Conservation (phyloP, 1,140 invertebrate species). For the Aphelenchoides avenae region DNA sequence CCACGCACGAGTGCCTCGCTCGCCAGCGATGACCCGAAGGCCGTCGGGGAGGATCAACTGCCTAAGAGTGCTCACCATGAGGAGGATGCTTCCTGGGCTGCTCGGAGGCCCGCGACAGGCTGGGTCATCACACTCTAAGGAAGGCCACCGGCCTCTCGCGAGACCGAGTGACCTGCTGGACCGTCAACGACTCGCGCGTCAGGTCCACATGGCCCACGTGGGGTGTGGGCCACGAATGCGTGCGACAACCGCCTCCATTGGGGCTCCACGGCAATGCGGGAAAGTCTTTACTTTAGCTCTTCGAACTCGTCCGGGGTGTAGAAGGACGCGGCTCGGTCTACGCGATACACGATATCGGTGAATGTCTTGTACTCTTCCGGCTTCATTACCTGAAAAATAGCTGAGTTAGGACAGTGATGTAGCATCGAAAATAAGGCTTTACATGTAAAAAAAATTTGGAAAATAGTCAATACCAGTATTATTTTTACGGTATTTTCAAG, state of each 20-base stretch:
- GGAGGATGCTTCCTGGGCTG: slow-evolving; percentile 15
- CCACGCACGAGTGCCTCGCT: slow-evolving; percentile 1
- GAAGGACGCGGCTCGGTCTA: too few species aligned
- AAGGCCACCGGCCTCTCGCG: slow-evolving; percentile 1
- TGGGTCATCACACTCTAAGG: not conserved
- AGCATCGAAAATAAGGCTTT: slow-evolving; percentile 8
- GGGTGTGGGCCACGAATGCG: slow-evolving; percentile 8
- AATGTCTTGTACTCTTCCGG: slow-evolving; percentile 32
- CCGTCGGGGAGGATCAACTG: not conserved
- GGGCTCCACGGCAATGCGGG: too few species aligned
- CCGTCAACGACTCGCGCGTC: slow-evolving; percentile 1
- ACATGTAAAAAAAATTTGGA: too few species aligned
- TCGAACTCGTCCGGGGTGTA: too few species aligned
- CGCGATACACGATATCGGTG: too few species aligned
- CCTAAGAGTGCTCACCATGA: not conserved
- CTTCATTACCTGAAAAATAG: slow-evolving; percentile 17
- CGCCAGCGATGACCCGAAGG: slow-evolving; percentile 17
- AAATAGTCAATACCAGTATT: too few species aligned
- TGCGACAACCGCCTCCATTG: slow-evolving; percentile 10
- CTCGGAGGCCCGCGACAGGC: slow-evolving; percentile 23
- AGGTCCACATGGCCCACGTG: not conserved
- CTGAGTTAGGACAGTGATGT: too few species aligned
- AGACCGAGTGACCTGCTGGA: not conserved
- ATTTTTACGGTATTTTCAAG: too few species aligned
- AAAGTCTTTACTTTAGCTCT: too few species aligned